A percentile compares a stretch with the other conserved stretches of the same genome.
Conservation (phyloP, 1,140 invertebrate genomes). For the Bombyx mori region ASM3026992v2 NC_085114.1:11403001-11403500, state of each 20-base stretch:
- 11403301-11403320: conserved; percentile 33
- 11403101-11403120: neutral
- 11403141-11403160: conserved; percentile 45
- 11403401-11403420: too few relatives aligned
- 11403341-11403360: neutral
- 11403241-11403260: conserved; percentile 28
- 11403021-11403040: too few relatives aligned
- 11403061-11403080: too few relatives aligned
- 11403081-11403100: too few relatives aligned
- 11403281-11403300: conserved; percentile 28
- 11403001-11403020: too few relatives aligned
- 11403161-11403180: conserved; percentile 31
- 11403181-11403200: conserved; percentile 29
- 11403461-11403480: too few relatives aligned
- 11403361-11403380: too few relatives aligned
- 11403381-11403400: too few relatives aligned
- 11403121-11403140: conserved; percentile 2
- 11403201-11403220: conserved; percentile 40
- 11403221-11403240: conserved; percentile 32
- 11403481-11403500: too few relatives aligned
- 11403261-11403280: conserved; percentile 45
- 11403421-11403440: too few relatives aligned
- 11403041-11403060: too few relatives aligned
- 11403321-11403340: conserved; percentile 43
- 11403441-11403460: too few relatives aligned